Evolutionary conservation across 2,888 invertebrate genomes (phyloP), one percentile per base, ranked within the genome.

Genomic region (Trilocha varians): DNA sequence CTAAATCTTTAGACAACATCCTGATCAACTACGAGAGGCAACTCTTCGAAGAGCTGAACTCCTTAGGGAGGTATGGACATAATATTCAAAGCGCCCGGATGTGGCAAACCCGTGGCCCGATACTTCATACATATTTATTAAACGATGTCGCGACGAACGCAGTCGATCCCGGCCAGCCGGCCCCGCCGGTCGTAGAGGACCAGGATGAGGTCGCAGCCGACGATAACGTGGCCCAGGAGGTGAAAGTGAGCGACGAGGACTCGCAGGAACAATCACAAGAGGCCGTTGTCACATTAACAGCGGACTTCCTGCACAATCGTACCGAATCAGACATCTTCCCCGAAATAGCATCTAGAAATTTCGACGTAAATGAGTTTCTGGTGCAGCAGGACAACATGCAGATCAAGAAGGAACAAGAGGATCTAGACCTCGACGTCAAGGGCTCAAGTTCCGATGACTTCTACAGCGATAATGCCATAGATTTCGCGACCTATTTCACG

Each of bases 31-130:
- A 93, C 68, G 91, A 93, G 70, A 83, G 91, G 59, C 90, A 89
- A 68, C 78, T 91, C 53, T 94, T 92, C 67, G 92, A 89, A 60
- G 93, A 92, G 60, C 71, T 93, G 39, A 91, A 93, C 66, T 89
- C 91, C 3, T 75, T 93, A 37, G 93, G 93, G 3, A 72, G 84
- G 2, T 79, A 80, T 58, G 71, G 62, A 45, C 59, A 60, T 50
- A 57, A 60, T 45, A 70, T 67, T 56, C 73, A 78, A 74, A 83
- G 80, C 77, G 78, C 70, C 54, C 83, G 83, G 75, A 79, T 73
- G 52, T 75, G 70, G 70, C 67, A 69, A 65, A 77, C 68, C 68
- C 62, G 68, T 45, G 66, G 65, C 32, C 70, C 77, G 40, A 63
- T 80, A 45, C 59, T 74, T 62, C 83, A 85, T 76, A 82, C 85